These are phyloP conservation scores for Noctilio leporinus DNA, from an alignment of 2,113 vertebrate genomes.

Conservation along the genomic window DNA sequence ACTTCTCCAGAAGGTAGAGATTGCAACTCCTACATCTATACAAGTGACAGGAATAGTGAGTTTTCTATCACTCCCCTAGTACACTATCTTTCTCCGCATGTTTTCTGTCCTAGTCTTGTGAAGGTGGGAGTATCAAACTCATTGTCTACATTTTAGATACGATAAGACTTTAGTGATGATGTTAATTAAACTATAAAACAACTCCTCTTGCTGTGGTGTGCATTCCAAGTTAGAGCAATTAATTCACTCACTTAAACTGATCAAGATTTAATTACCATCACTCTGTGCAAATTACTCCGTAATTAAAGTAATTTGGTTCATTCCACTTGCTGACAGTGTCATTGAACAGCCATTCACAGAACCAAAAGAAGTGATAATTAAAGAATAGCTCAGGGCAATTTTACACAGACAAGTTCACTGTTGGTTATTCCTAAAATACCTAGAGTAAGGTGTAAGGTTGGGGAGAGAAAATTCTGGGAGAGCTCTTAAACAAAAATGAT, in stretches of 20 bases:
- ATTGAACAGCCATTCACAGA: slow-evolving; percentile 86
- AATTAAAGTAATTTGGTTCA: slow-evolving; percentile 99
- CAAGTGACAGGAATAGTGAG: slow-evolving; percentile 80
- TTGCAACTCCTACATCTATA: slow-evolving; percentile 64
- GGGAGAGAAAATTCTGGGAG: slow-evolving; percentile 7
- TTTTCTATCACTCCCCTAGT: slow-evolving; percentile 70
- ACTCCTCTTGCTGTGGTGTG: slow-evolving; percentile 82
- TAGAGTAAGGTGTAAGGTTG: slow-evolving; percentile 27
- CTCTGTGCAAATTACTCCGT: slow-evolving; percentile 96
- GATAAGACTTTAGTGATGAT: slow-evolving; percentile 84
- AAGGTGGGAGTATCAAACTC: slow-evolving; percentile 86
- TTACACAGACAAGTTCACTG: slow-evolving; percentile 74
- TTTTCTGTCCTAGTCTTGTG: slow-evolving; percentile 78
- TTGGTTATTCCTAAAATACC: slow-evolving; percentile 75
- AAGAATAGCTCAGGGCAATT: slow-evolving; percentile 83
- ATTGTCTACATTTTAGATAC: slow-evolving; percentile 83
- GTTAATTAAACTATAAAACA: slow-evolving; percentile 87
- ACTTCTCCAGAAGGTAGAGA: slow-evolving; percentile 75
- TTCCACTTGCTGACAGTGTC: slow-evolving; percentile 92
- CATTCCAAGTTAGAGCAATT: slow-evolving; percentile 95
- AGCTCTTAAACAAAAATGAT: slow-evolving; percentile 48
- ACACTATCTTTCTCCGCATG: slow-evolving; percentile 76
- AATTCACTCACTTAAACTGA: slow-evolving; percentile 98
- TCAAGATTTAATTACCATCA: slow-evolving; percentile 99
- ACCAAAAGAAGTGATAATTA: slow-evolving; percentile 88